phyloP scores from a whole-genome alignment of 2,888 invertebrate genomes.

The Aphidoletes aphidimyza region DNA sequence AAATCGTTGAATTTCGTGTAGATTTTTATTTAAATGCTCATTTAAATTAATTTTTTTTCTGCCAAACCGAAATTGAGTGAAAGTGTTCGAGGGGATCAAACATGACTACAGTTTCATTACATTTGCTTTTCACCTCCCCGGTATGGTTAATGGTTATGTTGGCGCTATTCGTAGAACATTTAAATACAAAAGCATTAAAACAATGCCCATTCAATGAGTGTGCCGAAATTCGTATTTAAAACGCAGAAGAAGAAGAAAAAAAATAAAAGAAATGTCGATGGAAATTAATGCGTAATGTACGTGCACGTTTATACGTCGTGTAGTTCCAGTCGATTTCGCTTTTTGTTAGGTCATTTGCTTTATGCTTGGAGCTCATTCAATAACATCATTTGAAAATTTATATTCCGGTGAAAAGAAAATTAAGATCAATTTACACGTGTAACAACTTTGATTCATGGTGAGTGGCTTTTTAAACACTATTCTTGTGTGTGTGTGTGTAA shows the following conservation, averaged over 20 bases:
- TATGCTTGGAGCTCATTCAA: not conserved
- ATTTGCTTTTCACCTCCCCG: not conserved
- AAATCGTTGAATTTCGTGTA: not conserved
- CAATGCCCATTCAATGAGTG: not conserved
- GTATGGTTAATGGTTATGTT: not conserved
- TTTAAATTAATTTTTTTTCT: not conserved
- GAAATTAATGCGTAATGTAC: not conserved
- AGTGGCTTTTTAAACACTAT: not conserved
- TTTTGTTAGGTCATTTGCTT: constrained; percentile 31
- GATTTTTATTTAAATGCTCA: constrained; percentile 21
- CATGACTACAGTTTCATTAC: not conserved
- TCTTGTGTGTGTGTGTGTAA: not conserved
- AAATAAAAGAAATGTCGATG: not conserved
- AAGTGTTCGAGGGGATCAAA: constrained; percentile 44
- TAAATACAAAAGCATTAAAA: not conserved
- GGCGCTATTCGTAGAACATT: not conserved
- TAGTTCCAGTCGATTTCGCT: not conserved
- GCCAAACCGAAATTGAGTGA: constrained; percentile 13
- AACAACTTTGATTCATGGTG: not conserved
- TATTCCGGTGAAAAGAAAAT: not conserved
- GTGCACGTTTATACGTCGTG: not conserved
- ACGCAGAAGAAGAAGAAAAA: too few species aligned
- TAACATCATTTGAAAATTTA: not conserved
- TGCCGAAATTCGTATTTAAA: not conserved
- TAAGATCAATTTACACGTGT: constrained; percentile 15